These are phyloP conservation scores for Apomyelois bistriatella DNA, from an alignment of 2,888 invertebrate genomes.

Conservation along the genomic window DNA sequence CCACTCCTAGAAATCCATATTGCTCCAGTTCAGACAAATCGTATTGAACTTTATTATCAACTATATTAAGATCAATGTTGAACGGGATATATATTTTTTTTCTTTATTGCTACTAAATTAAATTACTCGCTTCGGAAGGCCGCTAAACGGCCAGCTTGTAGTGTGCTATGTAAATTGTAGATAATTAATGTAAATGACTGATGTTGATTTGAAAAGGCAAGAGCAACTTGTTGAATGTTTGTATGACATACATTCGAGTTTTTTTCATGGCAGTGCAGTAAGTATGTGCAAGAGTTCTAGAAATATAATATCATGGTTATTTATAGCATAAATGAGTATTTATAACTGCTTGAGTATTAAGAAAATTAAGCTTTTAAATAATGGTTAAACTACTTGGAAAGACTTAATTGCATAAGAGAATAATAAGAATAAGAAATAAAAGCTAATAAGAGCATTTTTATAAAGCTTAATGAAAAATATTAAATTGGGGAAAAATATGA, in stretches of 20 bases:
- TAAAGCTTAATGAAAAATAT: no score
- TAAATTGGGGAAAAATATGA: no score
- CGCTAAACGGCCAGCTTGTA: conserved; percentile 2
- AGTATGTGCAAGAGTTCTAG: neutral
- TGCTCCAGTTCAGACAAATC: conserved; percentile 14
- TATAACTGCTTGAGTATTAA: neutral
- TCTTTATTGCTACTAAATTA: conserved; percentile 20
- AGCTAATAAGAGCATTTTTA: no score
- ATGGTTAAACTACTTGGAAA: no score
- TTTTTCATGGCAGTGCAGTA: neutral
- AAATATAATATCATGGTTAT: neutral
- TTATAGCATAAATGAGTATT: neutral
- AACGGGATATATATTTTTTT: conserved; percentile 11
- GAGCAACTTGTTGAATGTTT: neutral
- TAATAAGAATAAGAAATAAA: no score
- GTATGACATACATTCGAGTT: conserved; percentile 3
- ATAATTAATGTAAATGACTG: conserved; percentile 8
- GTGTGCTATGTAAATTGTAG: conserved; percentile 7
- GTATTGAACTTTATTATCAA: conserved; percentile 10
- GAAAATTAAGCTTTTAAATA: no score
- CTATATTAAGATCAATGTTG: conserved; percentile 4
- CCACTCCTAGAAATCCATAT: conserved; percentile 26
- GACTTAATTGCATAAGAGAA: no score
- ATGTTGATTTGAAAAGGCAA: conserved; percentile 3
- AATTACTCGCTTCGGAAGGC: conserved; percentile 20